Evolutionary conservation across 53 echinoderm and acorn worm genomes (phyloP), one percentile per base, ranked within the genome.

Genomic region (Patiria pectinifera): DNA sequence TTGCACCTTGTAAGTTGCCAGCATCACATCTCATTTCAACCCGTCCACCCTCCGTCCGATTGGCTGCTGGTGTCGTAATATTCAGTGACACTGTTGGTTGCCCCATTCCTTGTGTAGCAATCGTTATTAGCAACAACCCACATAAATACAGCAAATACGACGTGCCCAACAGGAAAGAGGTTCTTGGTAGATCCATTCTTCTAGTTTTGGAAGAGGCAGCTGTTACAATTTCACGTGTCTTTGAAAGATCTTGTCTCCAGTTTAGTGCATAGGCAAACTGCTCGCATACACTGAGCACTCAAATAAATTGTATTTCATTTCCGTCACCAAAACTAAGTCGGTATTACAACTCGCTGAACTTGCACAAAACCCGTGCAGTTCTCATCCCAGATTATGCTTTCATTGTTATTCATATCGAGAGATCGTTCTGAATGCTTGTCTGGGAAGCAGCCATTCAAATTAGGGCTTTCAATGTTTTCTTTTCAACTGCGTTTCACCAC

Each of bases 11-110:
- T 6, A 89, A 59, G 62, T 88, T 69, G 22, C 46, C n/a, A 89
- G 69, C 81, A 2, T 18, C 58, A 14, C 89, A 89, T 69, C 66
- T 89, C 80, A 89, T 89, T 6, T 46, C 45, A 45, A 89, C 89
- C 66, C 46, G 18, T 21, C 89, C 89, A 13, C 89, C 89, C 69
- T 89, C 89, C 48, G 69, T 89, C 11, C 66, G 66, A 69, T 80
- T 48, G 23, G 89, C 89, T 69, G 23, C 69, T 21, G 89, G 89
- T 89, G 89, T 89, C 4, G 47, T 6, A 47, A 89, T 79, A 24
- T n/a, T 21, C 12, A 62, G 13, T 21, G 19, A 11, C 79, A 89
- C 89, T 16, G 63, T 62, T 1, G 89, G 80, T 46, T 79, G 61
- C 21, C 35, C 89, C 25, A 2, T 63, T 4, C 78, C 89, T 53